Percentiles rank a stretch among this genome's conserved stretches.
phyloP scores from a whole-genome alignment of 1,140 invertebrate genomes.

The Capitella teleta region DNA sequence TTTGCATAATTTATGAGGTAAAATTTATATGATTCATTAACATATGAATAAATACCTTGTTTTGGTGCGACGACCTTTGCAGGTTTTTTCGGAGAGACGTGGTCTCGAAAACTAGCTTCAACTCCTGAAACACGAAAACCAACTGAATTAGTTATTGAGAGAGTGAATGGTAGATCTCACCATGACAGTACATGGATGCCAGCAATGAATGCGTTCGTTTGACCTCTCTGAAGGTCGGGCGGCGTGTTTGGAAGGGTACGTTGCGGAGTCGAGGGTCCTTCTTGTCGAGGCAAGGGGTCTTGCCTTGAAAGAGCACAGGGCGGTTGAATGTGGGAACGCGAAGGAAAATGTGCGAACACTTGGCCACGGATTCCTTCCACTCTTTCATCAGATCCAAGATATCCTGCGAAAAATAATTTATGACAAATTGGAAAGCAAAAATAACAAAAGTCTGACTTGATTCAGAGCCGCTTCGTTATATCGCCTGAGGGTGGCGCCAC shows the following conservation, averaged over 20 bases:
- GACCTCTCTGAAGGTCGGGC: constrained; percentile 71
- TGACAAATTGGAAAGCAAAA: background rate
- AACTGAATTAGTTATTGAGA: too few relatives aligned
- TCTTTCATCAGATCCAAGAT: constrained; percentile 60
- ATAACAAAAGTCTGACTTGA: constrained; percentile 16
- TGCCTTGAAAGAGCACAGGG: constrained; percentile 61
- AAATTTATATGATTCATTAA: too few relatives aligned
- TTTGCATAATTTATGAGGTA: too few relatives aligned
- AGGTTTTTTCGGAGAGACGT: too few relatives aligned
- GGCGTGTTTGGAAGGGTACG: constrained; percentile 69
- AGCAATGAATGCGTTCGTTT: constrained; percentile 62
- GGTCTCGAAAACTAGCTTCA: too few relatives aligned
- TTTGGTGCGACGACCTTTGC: too few relatives aligned
- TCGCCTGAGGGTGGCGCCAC: constrained; percentile 65
- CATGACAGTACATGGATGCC: constrained; percentile 61
- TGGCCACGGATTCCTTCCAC: constrained; percentile 56
- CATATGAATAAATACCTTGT: too few relatives aligned
- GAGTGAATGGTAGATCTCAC: too few relatives aligned
- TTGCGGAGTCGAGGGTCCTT: constrained; percentile 57
- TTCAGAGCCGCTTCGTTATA: constrained; percentile 55
- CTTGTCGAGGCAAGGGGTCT: constrained; percentile 52
- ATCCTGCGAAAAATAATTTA: constrained; percentile 48
- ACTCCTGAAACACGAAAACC: too few relatives aligned
- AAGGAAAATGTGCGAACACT: constrained; percentile 65
- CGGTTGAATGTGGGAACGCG: constrained; percentile 64